Conservation (phyloP, 2,113 vertebrate species). For the Cheilinus undulatus region DNA sequence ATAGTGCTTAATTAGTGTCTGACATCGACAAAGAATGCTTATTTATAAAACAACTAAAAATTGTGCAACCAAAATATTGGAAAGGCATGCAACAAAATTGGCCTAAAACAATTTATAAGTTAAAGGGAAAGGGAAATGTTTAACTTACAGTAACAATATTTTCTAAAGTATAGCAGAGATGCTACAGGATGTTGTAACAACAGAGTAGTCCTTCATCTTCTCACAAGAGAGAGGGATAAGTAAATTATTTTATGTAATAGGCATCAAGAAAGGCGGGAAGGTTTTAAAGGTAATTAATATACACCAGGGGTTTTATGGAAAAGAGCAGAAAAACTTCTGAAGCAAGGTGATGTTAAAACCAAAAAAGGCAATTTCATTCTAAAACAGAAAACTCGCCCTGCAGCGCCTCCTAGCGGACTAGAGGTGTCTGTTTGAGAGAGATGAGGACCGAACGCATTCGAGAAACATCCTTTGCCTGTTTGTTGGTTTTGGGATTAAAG, state of each 20-base stretch:
- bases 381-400: conserved; percentile 13
- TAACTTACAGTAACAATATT: conserved; percentile 71
- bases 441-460: conserved; percentile 98
- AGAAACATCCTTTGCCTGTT: conserved; percentile 97
- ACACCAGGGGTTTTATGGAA: conserved; percentile 40
- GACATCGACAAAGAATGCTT: conserved; percentile 36
- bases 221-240: conserved; percentile 36
- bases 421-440: conserved; percentile 95
- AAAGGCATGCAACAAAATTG: conserved; percentile 58
- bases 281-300: conserved; percentile 57
- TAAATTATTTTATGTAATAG: conserved; percentile 38
- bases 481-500: conserved; percentile 99
- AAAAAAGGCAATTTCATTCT: conserved; percentile 66
- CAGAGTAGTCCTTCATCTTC: conserved; percentile 36
- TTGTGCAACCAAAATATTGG: conserved; percentile 57
- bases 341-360: conserved; percentile 58
- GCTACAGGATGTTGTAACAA: conserved; percentile 45
- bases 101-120: conserved; percentile 57
- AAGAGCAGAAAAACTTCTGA: conserved; percentile 55
- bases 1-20: conserved; percentile 39
- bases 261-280: conserved; percentile 43
- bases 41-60: conserved; percentile 52
- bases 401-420: conserved; percentile 88
- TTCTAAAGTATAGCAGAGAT: conserved; percentile 49
- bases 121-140: conserved; percentile 52